Evolutionary conservation across 2,113 vertebrate species (phyloP), one percentile per base, ranked within the genome.

Genomic region (Patagioenas fasciata): DNA sequence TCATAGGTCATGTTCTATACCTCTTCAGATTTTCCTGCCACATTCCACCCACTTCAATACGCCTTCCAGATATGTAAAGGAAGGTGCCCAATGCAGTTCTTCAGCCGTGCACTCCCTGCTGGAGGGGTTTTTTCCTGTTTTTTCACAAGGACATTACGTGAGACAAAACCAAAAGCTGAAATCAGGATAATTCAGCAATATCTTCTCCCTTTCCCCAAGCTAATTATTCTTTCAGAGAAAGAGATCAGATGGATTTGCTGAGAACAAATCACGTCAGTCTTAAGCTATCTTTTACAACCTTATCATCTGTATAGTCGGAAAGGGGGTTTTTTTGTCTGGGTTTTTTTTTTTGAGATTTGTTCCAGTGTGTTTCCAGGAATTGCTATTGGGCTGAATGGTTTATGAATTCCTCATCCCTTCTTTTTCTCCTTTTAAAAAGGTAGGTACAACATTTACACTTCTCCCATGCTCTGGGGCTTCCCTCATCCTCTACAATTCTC

Each of bases 21-120:
- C 82, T 67, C 65, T 47, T 89, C 82, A 70, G 71, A 62, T 80
- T 88, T 88, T 88, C 62, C 73, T 92, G 83, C 93, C 91, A 94
- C 69, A 72, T 65, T 84, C 51, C 56, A 78, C 57, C 88, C 83
- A 86, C 24, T 67, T 80, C 86, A 84, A 79, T 56, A 64, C 9
- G 48, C 9, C 53, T 74, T 79, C 84, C 15, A 56, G 51, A 74
- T 92, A 56, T 20, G 57, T 58, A 73, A 83, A 94, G 73, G 26
- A 58, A 1, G 20, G 67, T 91, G 88, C 57, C 80, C 69, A 15
- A 21, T 26, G 54, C 34, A 78, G 47, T 62, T 80, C 67, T 77
- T 73, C 2, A 54, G 31, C 66, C 70, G 17, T 29, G 64, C 62
- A 60, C 31, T 88, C 60, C 57, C 38, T 25, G 42, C 38, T 44